phyloP scores from a whole-genome alignment of 2,888 invertebrate genomes.

The Melinaea menophilus region DNA sequence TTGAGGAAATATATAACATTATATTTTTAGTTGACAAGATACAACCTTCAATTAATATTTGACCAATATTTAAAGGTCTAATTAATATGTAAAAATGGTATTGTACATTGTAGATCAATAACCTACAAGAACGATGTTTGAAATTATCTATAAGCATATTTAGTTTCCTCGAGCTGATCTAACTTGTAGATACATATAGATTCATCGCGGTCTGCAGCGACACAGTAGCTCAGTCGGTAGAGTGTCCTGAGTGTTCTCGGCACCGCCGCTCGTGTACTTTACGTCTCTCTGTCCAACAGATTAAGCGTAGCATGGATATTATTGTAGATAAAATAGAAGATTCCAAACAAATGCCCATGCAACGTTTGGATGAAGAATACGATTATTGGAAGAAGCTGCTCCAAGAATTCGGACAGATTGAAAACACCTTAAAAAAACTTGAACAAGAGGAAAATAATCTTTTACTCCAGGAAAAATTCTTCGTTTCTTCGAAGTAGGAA shows the following conservation, averaged over 20 bases:
- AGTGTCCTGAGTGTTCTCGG: no score
- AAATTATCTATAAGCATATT: no score
- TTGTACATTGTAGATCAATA: no score
- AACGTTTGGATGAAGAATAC: conserved; percentile 44
- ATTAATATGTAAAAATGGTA: no score
- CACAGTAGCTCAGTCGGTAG: no score
- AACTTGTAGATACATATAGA: no score
- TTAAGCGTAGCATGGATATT: conserved; percentile 39
- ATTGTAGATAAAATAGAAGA: conserved; percentile 45
- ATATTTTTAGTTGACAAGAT: not conserved
- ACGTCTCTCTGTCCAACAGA: conserved; percentile 29
- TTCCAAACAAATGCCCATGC: conserved; percentile 36
- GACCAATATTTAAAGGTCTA: no score
- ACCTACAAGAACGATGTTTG: no score
- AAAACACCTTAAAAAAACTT: conserved; percentile 39
- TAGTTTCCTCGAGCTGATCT: no score
- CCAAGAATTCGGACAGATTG: conserved; percentile 45
- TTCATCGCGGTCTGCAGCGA: no score
- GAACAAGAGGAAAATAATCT: conserved; percentile 40
- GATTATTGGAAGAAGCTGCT: conserved; percentile 45
- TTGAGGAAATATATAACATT: not conserved
- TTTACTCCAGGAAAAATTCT: conserved; percentile 38
- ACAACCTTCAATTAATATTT: no score
- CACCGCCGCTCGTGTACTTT: no score
- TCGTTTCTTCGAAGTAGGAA: conserved; percentile 38